Evolutionary conservation across 2,888 invertebrate genomes (phyloP), one percentile per base, ranked within the genome.

Genomic region (Phyllotreta cruciferae): DNA sequence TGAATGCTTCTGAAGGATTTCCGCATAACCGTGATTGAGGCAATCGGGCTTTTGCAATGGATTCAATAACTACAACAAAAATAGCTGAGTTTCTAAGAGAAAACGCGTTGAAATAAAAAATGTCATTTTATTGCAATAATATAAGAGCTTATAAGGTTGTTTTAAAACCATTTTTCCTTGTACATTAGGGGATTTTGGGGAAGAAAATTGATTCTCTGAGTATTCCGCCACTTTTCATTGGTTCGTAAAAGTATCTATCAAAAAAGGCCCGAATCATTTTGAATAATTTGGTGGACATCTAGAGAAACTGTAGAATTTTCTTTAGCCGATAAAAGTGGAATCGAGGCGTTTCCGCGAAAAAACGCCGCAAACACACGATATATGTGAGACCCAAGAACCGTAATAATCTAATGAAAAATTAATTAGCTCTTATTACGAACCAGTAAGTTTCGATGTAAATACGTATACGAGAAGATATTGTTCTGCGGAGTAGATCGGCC

Each of bases 1-100:
- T 53, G 85, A 84, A 76, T 83, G 83, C 65, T 80, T 81, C 68
- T 84, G 84, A 56, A 85, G 76, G 64, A 85, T 82, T 70, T 84
- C 66, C 8, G 69, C 58, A 49, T 63, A 62, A 7, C 58, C 60
- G 14, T 64, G 66, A 49, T 56, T 61, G 24, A 54, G 37, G 39
- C 60, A 64, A 53, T 64, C 82, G 45, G 70, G 73, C 53, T 63
- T 58, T 53, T 64, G 42, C 10, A 67, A 11, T n/a, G 63, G 63
- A 56, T 49, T 39, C 13, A 49, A 58, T 13, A 49, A 35, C 49
- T 49, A 36, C 9, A 49, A 24, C 24, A 49, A 49, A 47, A 3
- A 47, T 14, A 47, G n/a, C 9, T 6, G n/a, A 13, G 10, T 14
- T 44, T 44, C 9, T 13, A 44, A 7, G 2, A 14, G 44, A 44